Conservation (phyloP, 2,797 vertebrate genomes). For the Pampus argenteus region DNA sequence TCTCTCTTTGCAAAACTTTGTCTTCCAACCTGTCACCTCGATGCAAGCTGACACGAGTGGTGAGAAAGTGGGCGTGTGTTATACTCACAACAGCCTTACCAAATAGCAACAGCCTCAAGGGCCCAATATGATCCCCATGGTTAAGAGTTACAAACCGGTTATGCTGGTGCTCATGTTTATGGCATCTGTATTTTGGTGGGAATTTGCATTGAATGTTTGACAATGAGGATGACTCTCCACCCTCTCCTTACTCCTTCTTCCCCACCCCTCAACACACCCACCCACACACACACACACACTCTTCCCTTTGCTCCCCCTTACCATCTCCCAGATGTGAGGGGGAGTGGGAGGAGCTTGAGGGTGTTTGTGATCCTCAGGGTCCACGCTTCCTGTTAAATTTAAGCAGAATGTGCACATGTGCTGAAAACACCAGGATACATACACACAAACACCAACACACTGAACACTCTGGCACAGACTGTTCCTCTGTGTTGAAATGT, state of each 20-base stretch:
- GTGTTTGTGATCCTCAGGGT: slow-evolving; percentile 81
- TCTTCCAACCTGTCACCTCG: slow-evolving; percentile 51
- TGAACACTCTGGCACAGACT: slow-evolving; percentile 10
- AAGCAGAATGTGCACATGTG: slow-evolving; percentile 74
- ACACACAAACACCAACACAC: slow-evolving; percentile 10
- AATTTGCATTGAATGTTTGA: slow-evolving; percentile 23
- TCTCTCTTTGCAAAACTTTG: slow-evolving; percentile 58
- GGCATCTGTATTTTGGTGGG: slow-evolving; percentile 15
- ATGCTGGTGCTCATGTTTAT: slow-evolving; percentile 47
- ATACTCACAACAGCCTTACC: slow-evolving; percentile 54
- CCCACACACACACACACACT: not conserved
- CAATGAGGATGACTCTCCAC: slow-evolving; percentile 12
- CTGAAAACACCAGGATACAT: slow-evolving; percentile 55
- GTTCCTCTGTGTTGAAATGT: slow-evolving; percentile 20
- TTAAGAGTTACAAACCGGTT: slow-evolving; percentile 61
- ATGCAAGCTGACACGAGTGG: slow-evolving; percentile 50
- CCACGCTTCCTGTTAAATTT: slow-evolving; percentile 78
- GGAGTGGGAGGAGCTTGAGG: slow-evolving; percentile 64
- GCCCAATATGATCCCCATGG: slow-evolving; percentile 49
- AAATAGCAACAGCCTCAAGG: slow-evolving; percentile 61
- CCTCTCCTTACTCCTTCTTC: not conserved
- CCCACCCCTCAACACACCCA: not conserved
- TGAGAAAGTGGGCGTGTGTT: slow-evolving; percentile 51
- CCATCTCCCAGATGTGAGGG: slow-evolving; percentile 75
- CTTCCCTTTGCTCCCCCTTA: slow-evolving; percentile 5